phyloP scores from a whole-genome alignment of 1,140 invertebrate species.

The Drosophila takahashii region DNA sequence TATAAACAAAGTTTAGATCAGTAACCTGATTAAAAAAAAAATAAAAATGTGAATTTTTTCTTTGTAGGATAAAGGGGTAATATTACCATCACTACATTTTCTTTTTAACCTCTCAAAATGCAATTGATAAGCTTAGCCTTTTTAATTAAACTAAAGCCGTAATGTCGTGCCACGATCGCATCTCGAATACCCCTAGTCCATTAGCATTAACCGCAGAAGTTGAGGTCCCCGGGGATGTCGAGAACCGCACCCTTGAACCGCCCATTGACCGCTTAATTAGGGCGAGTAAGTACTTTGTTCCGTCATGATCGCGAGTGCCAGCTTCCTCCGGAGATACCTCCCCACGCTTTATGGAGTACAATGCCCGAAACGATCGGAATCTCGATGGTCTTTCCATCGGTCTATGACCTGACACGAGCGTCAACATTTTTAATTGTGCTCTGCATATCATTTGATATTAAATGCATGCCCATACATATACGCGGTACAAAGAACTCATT shows the following conservation, averaged over 20 bases:
- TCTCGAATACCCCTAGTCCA: conserved; percentile 38
- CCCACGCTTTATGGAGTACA: conserved; percentile 34
- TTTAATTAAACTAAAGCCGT: too few species aligned
- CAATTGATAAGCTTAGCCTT: too few species aligned
- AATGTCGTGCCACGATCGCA: conserved; percentile 2
- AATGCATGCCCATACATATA: conserved; percentile 22
- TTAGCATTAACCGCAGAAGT: conserved; percentile 38
- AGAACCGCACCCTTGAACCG: conserved; percentile 66
- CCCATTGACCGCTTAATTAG: conserved; percentile 73
- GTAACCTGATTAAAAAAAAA: too few species aligned
- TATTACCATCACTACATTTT: neutral
- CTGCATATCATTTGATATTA: conserved; percentile 75
- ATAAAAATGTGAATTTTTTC: too few species aligned
- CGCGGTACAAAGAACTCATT: conserved; percentile 26
- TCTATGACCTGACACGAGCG: conserved; percentile 60
- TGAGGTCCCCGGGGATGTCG: conserved; percentile 22
- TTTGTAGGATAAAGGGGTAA: too few species aligned
- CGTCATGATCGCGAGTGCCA: conserved; percentile 43
- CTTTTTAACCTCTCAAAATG: neutral
- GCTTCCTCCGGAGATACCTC: conserved; percentile 20
- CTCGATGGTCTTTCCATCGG: conserved; percentile 42
- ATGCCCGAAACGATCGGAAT: conserved; percentile 48
- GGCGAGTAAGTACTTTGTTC: conserved; percentile 66
- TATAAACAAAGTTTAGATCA: too few species aligned
- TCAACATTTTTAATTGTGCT: conserved; percentile 71